Base-by-base conservation (phyloP, 2,888 invertebrate genomes). In the Sarcophaga carnaria region DNA sequence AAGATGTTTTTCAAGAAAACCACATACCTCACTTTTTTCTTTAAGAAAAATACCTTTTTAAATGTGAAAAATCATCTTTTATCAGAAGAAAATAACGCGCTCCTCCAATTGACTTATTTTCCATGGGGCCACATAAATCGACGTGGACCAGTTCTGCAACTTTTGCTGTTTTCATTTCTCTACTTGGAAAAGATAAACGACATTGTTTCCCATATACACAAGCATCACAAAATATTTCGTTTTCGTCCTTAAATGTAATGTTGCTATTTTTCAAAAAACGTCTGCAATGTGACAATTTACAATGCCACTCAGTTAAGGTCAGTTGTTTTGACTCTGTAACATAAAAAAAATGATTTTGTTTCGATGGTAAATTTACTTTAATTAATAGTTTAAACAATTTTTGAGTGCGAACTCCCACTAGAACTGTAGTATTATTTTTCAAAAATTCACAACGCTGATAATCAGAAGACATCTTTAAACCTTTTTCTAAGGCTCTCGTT, bases 351-450 rank as follows among this genome's bases (percentile, higher is more conserved):
- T 64, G 49, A 54, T 63, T 64, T 59, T 45, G 64, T 66, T 80
- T 80, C 45, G 25, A 80, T 20, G 72, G 59, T 45, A 66, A 64
- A 66, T 45, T 64, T 54, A 60, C 72, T 72, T 67, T 69, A 60
- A 67, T 80, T 54, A 80, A 74, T 75, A 80, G 60, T 80, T 75
- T 80, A 74, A 80, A 74, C 4, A 74, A 74, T 67, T 80, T 80
- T 5, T 74, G 45, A 67, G 74, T 66, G 60, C 80, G 62, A 17
- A 80, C 74, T 74, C 67, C 74, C 72, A 80, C 80, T 67, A 80
- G 25, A 62, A 74, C 72, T 11, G 66, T 80, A 10, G 37, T 80
- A 14, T 80, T 72, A 72, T 72, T 72, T 72, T 80, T 80, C 66
- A 12, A 47, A 80, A 80, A 80, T 66, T 72, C 66, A 66, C 71